Conservation (phyloP, 2,797 vertebrate genomes). For the Benthosema pterotum region DNA sequence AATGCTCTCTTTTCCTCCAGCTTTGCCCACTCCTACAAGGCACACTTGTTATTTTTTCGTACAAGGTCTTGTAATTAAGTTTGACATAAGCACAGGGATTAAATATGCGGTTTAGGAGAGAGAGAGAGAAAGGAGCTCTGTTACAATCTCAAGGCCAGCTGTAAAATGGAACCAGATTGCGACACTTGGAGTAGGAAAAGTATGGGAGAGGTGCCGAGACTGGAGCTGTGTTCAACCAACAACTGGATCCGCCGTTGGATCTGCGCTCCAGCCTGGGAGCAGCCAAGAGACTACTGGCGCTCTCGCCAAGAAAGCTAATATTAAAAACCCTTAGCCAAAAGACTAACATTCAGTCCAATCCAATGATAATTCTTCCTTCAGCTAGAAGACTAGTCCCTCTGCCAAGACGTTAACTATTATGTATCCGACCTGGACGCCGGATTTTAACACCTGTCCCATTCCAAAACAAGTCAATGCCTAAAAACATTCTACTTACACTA, state of each 20-base stretch:
- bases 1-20: slow-evolving; percentile 65
- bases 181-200: slow-evolving; percentile 84
- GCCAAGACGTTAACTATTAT: slow-evolving; percentile 61
- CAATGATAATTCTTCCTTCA: slow-evolving; percentile 67
- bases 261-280: slow-evolving; percentile 61
- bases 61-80: slow-evolving; percentile 99
- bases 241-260: slow-evolving; percentile 51
- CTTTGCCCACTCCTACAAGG: slow-evolving; percentile 80
- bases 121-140: slow-evolving; percentile 90
- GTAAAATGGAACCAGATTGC: slow-evolving; percentile 90
- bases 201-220: slow-evolving; percentile 83
- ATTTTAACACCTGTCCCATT: background rate
- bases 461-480: too few species aligned
- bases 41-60: slow-evolving; percentile 97
- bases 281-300: slow-evolving; percentile 62
- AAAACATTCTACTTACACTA: too few species aligned
- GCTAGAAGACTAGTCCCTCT: slow-evolving; percentile 51
- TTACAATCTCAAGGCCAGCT: slow-evolving; percentile 88
- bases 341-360: slow-evolving; percentile 66
- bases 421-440: slow-evolving; percentile 50
- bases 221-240: slow-evolving; percentile 68
- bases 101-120: slow-evolving; percentile 95
- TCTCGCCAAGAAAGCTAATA: slow-evolving; percentile 69
- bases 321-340: slow-evolving; percentile 73
- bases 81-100: slow-evolving; percentile 99